A percentile compares a stretch with the other conserved stretches of the same genome.
phyloP scores from a whole-genome alignment of 2,888 invertebrate genomes.

The Itoplectis maculator region DNA sequence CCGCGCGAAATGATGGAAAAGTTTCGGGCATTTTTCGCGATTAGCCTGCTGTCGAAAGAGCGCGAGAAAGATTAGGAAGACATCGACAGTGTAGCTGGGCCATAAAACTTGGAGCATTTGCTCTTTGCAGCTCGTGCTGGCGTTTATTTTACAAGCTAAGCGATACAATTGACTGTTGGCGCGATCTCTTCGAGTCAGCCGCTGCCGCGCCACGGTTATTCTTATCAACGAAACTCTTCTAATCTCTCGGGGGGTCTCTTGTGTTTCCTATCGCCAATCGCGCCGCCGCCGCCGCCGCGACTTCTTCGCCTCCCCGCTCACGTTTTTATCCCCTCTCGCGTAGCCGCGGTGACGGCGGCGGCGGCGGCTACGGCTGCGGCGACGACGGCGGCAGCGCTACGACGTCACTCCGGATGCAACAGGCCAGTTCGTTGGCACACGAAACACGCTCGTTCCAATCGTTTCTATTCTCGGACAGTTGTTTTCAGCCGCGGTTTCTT shows the following conservation, averaged over 20 bases:
- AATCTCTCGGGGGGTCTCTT: constrained; percentile 51
- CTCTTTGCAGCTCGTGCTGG: neutral
- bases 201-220: neutral
- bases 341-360: neutral
- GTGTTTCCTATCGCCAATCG: constrained; percentile 43
- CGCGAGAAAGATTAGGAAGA: too few relatives aligned
- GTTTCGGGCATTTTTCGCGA: neutral
- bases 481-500: constrained; percentile 1
- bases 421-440: constrained; percentile 54
- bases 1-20: neutral
- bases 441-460: constrained; percentile 32
- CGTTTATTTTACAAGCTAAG: constrained; percentile 37
- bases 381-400: neutral
- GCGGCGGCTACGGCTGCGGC: too few relatives aligned
- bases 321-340: constrained; percentile 7
- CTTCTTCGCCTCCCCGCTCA: constrained; percentile 20
- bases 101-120: neutral
- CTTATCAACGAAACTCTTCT: constrained; percentile 61
- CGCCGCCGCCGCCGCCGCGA: too few relatives aligned
- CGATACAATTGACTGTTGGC: constrained; percentile 22
- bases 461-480: constrained; percentile 40
- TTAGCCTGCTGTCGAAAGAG: constrained; percentile 16
- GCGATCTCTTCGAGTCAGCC: constrained; percentile 17
- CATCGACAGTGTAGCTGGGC: too few relatives aligned
- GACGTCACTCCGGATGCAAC: constrained; percentile 47